A percentile compares a stretch with the other conserved stretches of the same genome.
Evolutionary conservation across 2,888 invertebrate species (phyloP).

Genomic region (Chymomyza caudatula): DNA sequence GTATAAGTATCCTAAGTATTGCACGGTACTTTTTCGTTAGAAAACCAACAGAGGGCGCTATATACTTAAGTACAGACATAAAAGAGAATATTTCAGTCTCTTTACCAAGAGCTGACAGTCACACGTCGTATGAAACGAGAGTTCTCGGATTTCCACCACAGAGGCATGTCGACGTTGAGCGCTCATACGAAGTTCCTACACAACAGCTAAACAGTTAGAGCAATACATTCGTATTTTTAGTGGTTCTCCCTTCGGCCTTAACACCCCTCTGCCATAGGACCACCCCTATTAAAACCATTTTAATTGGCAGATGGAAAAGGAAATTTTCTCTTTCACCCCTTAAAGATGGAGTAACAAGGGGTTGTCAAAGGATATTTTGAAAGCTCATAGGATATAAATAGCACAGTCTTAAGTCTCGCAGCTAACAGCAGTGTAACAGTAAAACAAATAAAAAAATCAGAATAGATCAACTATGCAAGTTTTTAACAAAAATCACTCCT

Average conservation of each 20-base stretch:
- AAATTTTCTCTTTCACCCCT: slow-evolving; percentile 29
- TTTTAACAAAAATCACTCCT: too few species aligned
- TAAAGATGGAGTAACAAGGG: neutral
- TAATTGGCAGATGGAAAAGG: slow-evolving; percentile 14
- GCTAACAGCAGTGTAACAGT: neutral
- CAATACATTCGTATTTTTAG: too few species aligned
- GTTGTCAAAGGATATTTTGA: neutral
- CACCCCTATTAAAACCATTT: neutral
- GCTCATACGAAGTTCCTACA: neutral
- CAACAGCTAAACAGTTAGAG: too few species aligned
- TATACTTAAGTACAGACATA: too few species aligned
- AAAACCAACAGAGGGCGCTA: too few species aligned
- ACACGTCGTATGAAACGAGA: too few species aligned
- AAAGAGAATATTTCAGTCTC: too few species aligned
- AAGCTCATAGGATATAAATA: slow-evolving; percentile 1
- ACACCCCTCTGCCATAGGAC: neutral
- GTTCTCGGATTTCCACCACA: neutral
- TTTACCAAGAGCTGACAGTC: too few species aligned
- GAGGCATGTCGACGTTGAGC: neutral
- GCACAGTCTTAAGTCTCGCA: neutral
- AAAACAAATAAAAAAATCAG: neutral
- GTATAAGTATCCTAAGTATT: too few species aligned
- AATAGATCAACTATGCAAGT: too few species aligned
- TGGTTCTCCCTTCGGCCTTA: neutral
- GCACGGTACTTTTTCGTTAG: too few species aligned